phyloP scores from a whole-genome alignment of 2,888 invertebrate genomes.

The Galerucella calmariensis region DNA sequence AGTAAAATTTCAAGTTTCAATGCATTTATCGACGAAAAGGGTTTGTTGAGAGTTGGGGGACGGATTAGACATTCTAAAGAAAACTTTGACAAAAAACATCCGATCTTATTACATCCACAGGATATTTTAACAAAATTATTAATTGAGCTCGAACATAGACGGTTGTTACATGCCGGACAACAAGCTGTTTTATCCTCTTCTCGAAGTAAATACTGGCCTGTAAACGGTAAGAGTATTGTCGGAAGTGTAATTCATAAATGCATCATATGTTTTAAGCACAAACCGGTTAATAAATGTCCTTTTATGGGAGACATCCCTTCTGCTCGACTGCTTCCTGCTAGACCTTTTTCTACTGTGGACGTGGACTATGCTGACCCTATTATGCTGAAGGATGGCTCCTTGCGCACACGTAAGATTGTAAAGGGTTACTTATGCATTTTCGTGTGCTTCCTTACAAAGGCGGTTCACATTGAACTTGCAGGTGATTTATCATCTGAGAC shows the following conservation, averaged over 20 bases:
- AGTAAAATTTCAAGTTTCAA: not conserved
- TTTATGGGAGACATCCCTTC: not conserved
- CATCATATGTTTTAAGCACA: constrained; percentile 1
- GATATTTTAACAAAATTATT: not conserved
- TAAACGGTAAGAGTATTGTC: not conserved
- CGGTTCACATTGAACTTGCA: too few relatives aligned
- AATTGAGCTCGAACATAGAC: constrained; percentile 6
- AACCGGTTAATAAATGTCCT: not conserved
- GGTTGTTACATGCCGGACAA: constrained; percentile 5
- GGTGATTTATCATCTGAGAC: too few relatives aligned
- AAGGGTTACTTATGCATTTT: constrained; percentile 5
- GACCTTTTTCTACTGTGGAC: too few relatives aligned
- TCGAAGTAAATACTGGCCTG: constrained; percentile 6
- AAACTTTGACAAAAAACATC: constrained; percentile 15
- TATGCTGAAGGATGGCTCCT: not conserved
- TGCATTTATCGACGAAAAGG: not conserved
- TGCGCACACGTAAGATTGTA: not conserved
- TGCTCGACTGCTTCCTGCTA: too few relatives aligned
- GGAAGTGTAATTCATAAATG: not conserved
- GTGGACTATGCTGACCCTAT: too few relatives aligned
- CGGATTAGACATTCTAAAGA: not conserved
- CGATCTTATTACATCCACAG: not conserved
- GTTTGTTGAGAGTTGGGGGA: constrained; percentile 6
- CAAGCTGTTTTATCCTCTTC: constrained; percentile 4
- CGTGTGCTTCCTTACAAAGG: not conserved